Base-by-base conservation (phyloP, 2,888 invertebrate genomes). In the Exocentrus adspersus region DNA sequence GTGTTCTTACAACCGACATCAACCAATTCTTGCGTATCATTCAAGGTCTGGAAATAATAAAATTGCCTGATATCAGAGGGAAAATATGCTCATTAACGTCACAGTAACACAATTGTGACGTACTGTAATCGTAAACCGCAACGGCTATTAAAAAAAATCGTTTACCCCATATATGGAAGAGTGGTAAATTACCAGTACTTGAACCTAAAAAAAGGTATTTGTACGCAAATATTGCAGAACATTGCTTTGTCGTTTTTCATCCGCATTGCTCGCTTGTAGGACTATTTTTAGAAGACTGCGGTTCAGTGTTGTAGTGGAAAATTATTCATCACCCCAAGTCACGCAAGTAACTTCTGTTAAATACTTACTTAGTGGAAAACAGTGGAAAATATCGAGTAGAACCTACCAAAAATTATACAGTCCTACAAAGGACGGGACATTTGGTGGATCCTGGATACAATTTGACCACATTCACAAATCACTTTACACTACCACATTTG, bases 211-310 rank as follows among this genome's bases (percentile, higher is more conserved):
- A 58, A 48, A 24, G 41, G 50, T 50, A 50, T 21, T 42, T 50
- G 41, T 58, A 58, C 58, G 48, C 16, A 42, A 24, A 58, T 42
- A 21, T 10, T 32, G 17, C 5, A 19, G 17, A 58, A 21, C 37
- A 58, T 58, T 48, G 41, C 48, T 17, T 21, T 45, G 41, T 24
- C 60, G 46, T 54, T 46, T 60, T 45, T 54, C 24, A 24, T 42
- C 54, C 53, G 28, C 30, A 17, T 42, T 53, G 52, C 37, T 61
- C 46, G 54, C 50, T 37, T n/a, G 50, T 17, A n/a, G n/a, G 9
- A 46, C 63, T 63, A 63, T 63, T 59, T 63, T 63, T 63, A 63
- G 63, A 63, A 59, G 59, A 58, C 37, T 59, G 53, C 59, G 63
- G n/a, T n/a, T n/a, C 63, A 63, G 45, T 59, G 30, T 12, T 45